Evolutionary conservation across 2,888 invertebrate genomes (phyloP), one percentile per base, ranked within the genome.

Genomic region (Leucoptera coffeella): DNA sequence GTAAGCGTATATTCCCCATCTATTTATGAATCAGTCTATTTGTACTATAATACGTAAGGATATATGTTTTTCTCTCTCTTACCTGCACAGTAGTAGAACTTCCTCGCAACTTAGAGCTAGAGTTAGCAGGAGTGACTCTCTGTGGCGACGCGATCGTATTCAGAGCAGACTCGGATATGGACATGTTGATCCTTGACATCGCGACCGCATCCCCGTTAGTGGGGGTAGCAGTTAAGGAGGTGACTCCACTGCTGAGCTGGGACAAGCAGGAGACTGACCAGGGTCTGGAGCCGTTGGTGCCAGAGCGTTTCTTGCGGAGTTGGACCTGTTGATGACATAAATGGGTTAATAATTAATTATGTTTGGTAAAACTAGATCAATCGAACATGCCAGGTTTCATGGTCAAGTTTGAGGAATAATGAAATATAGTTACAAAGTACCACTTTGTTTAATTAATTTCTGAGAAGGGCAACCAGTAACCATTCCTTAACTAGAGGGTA

Each of bases 261-360:
- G 87, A 84, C 19, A 90, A 73, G 40, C 88, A 90, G 5, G 91
- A 88, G 4, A 91, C 89, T 32, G 91, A 90, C 87, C 90, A 90
- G 1, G 91, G 91, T 23, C 91, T 75, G 14, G 76, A 61, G 51
- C 73, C 58, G 54, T 55, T 50, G 54, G 54, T 50, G 50, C 74
- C 57, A 34, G 49, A 61, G 37, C 75, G 72, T 50, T 79, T 80
- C 35, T 76, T 71, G 28, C 85, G 74, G 38, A 85, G 64, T 32
- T 78, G 73, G 29, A 84, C 82, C 65, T 79, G 29, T n/a, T n/a
- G n/a, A n/a, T n/a, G n/a, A n/a, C n/a, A n/a, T n/a, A n/a, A n/a
- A n/a, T n/a, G n/a, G n/a, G n/a, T n/a, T n/a, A n/a, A n/a, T n/a
- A n/a, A n/a, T n/a, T n/a, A n/a, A n/a, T n/a, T n/a, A n/a, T n/a